phyloP scores from a whole-genome alignment of 1,140 invertebrate species.

The Lasaia peninsularis region DNA sequence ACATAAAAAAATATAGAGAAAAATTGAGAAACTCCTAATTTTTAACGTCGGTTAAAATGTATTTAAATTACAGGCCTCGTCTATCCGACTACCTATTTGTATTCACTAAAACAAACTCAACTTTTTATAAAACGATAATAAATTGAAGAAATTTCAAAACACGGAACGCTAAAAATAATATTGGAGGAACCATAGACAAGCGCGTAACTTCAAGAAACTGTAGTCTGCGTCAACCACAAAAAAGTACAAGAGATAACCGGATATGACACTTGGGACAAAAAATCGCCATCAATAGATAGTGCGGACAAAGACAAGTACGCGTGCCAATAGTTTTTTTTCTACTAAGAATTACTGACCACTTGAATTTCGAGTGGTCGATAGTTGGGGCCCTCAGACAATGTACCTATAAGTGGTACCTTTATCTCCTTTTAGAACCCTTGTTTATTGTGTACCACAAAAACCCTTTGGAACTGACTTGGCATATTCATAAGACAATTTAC shows the following conservation, averaged over 20 bases:
- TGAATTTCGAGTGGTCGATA: conserved; percentile 41
- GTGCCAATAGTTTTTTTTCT: conserved; percentile 44
- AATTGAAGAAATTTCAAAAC: no score
- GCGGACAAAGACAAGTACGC: conserved; percentile 36
- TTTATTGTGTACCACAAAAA: conserved; percentile 21
- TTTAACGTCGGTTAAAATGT: no score
- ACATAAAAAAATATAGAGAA: no score
- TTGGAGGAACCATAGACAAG: no score
- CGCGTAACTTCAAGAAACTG: background rate
- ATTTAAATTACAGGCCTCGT: no score
- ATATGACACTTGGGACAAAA: conserved; percentile 44
- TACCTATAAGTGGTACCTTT: conserved; percentile 3
- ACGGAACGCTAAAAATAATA: no score
- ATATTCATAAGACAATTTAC: background rate
- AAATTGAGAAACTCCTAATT: no score
- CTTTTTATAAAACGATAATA: no score
- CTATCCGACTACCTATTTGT: no score
- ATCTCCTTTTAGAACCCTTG: conserved; percentile 29
- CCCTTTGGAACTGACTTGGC: conserved; percentile 4
- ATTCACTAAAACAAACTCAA: no score
- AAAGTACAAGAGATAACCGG: conserved; percentile 32
- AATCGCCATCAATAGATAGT: conserved; percentile 1
- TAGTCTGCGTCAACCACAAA: conserved; percentile 30
- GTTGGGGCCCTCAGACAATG: conserved; percentile 41
- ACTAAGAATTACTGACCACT: conserved; percentile 48